Base-by-base conservation (phyloP, 2,797 vertebrate genomes). In the Rhabdomys pumilio region DNA sequence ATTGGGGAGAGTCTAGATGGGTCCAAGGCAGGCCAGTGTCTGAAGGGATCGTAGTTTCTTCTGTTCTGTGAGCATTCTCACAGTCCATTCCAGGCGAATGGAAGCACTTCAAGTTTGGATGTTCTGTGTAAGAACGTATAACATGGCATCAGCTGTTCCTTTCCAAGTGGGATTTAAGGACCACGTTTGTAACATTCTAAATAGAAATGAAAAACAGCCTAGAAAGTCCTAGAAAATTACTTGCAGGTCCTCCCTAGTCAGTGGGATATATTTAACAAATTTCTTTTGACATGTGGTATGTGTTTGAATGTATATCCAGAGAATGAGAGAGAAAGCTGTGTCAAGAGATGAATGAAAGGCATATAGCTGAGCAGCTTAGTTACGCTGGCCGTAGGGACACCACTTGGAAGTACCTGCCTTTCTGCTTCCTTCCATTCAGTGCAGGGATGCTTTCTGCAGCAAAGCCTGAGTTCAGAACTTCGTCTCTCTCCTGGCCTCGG, bases 281-380 rank as follows among this genome's bases (percentile, higher is more conserved):
- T n/a, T 3, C 20, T 80, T 72, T 89, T 17, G 4, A 0, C 77
- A 15, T 44, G 11, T 85, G 29, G 0, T 24, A 17, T 22, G 3
- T 55, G 19, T 19, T 79, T 65, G 22, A 88, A 93, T 55, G 26
- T 72, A 3, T 4, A 63, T 10, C 75, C 34, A 65, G 38, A 57
- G 15, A 65, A 44, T 31, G 26, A 63, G 24, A 11, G n/a, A 83
- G 50, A 7, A 31, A 15, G 14, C 2, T 77, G 80, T 55, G 63
- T 24, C n/a, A 29, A 15, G 55, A 83, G 31, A 53, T 22, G 34
- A n/a, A 29, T 2, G 63, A 6, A 53, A n/a, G 59, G 57, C 63
- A 0, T 0, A 0, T 17, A 10, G 26, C 79, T 41, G 1, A 50
- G n/a, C 50, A 65, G 86, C 29, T 57, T 22, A 8, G 17, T 1